Evolutionary conservation across 1,140 invertebrate genomes (phyloP).

Genomic region (Portunus trituberculatus): DNA sequence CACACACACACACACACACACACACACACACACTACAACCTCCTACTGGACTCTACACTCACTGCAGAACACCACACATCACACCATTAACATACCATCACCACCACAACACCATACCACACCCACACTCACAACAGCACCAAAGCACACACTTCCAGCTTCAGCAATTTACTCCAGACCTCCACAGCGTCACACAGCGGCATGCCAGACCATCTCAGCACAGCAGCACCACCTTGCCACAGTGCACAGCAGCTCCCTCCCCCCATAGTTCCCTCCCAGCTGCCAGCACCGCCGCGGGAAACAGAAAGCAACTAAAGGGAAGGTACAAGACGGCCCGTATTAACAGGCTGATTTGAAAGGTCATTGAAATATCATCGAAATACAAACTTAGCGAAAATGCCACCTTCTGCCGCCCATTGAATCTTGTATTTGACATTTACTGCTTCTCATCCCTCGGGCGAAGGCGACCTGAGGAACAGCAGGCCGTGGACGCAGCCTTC

Average conservation of each 20-base stretch:
- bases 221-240: not conserved
- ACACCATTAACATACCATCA: not conserved
- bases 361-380: conserved; percentile 74
- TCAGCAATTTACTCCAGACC: not conserved
- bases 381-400: conserved; percentile 74
- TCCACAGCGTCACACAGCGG: not conserved
- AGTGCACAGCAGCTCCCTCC: not conserved
- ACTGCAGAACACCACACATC: not conserved
- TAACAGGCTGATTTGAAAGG: conserved; percentile 67
- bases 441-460: conserved; percentile 49
- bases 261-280: not conserved
- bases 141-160: not conserved
- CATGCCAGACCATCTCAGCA: not conserved
- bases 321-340: conserved; percentile 55
- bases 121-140: not conserved
- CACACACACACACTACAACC: too few species aligned
- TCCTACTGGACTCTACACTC: too few species aligned
- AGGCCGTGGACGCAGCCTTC: not conserved
- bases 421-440: conserved; percentile 73
- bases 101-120: not conserved
- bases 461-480: not conserved
- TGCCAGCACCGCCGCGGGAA: conserved; percentile 55
- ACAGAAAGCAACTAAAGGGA: conserved; percentile 52
- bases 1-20: too few species aligned
- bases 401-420: conserved; percentile 63